Base-by-base conservation (phyloP, 2,888 invertebrate genomes). In the Orthosia cruda region DNA sequence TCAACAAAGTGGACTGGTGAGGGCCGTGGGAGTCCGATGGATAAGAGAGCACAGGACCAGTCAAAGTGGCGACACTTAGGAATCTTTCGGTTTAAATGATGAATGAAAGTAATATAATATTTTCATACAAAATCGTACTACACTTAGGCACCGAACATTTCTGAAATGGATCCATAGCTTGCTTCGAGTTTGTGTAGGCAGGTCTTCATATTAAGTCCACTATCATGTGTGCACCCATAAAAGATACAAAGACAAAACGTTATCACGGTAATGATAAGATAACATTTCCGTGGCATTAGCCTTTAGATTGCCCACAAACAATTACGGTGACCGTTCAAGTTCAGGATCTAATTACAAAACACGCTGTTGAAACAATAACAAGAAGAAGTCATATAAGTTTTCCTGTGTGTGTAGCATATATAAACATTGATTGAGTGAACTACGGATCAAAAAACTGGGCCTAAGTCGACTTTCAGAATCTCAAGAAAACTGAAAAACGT, bases 401-500 rank as follows among this genome's bases (percentile, higher is more conserved):
- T n/a, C n/a, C n/a, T n/a, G n/a, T n/a, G n/a, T n/a, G n/a, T n/a
- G n/a, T n/a, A 26, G 26, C 26, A 26, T 26, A 26, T 26, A 3
- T 32, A 32, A 32, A 5, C 32, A 32, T 32, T 32, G 32, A 0
- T 32, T 32, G 32, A 32, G 32, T 32, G 5, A 7, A 32, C 32
- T 32, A 32, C 5, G 32, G 32, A 32, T 32, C 5, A 32, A 32
- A 32, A 7, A 7, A 32, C 32, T 32, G 7, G 7, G 32, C 32
- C 32, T 32, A 32, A 7, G 54, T 23, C 13, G 5, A 20, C 18
- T 9, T 66, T 26, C n/a, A 4, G 13, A 55, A 67, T 40, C 40
- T 5, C 47, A 49, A 7, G 20, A 40, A 16, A 55, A 18, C 15
- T 49, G 2, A 59, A 49, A 59, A 59, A 61, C 80, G 49, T 61